Percentiles rank a stretch among this genome's conserved stretches.
phyloP scores from a whole-genome alignment of 1,140 invertebrate species.

The Gryllus bimaculatus region DNA sequence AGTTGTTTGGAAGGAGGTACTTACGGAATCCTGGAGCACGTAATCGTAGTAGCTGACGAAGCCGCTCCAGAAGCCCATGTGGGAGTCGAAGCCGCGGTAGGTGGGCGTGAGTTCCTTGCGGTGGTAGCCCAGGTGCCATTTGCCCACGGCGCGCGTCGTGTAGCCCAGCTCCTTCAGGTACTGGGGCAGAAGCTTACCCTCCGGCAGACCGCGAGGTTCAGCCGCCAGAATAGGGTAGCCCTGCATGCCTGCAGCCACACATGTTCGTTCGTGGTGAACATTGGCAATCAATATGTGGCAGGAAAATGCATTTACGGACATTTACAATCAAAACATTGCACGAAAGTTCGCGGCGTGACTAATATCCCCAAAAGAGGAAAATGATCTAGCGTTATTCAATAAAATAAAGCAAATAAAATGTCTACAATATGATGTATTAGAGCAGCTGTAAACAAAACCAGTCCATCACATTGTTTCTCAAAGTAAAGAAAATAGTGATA shows the following conservation, averaged over 20 bases:
- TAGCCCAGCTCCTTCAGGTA: slow-evolving; percentile 40
- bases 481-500: too few species aligned
- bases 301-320: not conserved
- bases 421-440: too few species aligned
- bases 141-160: slow-evolving; percentile 41
- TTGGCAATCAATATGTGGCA: not conserved
- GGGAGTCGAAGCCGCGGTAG: slow-evolving; percentile 37
- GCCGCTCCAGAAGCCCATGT: slow-evolving; percentile 38
- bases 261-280: not conserved
- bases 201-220: slow-evolving; percentile 45
- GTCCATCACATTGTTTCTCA: too few species aligned
- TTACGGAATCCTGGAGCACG: slow-evolving; percentile 26
- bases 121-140: slow-evolving; percentile 42
- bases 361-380: not conserved
- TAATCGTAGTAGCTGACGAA: slow-evolving; percentile 39
- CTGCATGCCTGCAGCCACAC: slow-evolving; percentile 44
- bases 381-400: not conserved
- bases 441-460: too few species aligned
- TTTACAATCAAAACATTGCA: not conserved
- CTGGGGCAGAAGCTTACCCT: slow-evolving; percentile 42
- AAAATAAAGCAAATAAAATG: too few species aligned
- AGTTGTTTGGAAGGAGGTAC: not conserved
- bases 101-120: slow-evolving; percentile 34
- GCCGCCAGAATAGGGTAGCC: slow-evolving; percentile 45
- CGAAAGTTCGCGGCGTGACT: not conserved